Conservation (phyloP, 37 sponge, comb jelly and placozoan species). For the Agelas oroides region DNA sequence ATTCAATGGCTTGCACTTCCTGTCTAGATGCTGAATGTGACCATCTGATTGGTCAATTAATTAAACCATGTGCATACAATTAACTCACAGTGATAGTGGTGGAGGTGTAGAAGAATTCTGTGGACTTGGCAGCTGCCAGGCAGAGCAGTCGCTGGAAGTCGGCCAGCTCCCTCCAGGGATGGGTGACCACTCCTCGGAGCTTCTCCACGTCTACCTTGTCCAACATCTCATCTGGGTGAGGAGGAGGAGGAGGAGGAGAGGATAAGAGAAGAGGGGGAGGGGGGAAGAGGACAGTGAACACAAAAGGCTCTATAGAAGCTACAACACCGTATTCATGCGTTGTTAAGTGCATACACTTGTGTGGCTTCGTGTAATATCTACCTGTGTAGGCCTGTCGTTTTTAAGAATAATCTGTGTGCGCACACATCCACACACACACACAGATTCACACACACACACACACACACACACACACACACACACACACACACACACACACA, state of each 20-base stretch:
- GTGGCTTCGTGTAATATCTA: no score
- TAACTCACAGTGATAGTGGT: no score
- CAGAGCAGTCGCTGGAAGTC: constrained; percentile 59
- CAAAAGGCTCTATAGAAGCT: background rate
- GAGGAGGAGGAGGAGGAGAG: background rate
- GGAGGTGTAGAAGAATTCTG: constrained; percentile 1
- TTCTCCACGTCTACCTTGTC: background rate
- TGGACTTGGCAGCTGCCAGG: constrained; percentile 25
- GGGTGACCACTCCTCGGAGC: background rate
- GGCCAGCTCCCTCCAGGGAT: constrained; percentile 29
- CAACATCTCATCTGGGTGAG: background rate
- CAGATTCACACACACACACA: constrained; percentile 32
- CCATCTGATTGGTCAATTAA: no score
- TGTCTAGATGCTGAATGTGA: no score
- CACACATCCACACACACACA: constrained; percentile 34
- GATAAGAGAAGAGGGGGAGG: background rate
- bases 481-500: constrained; percentile 1
- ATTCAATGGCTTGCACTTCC: no score
- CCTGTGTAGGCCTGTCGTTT: no score
- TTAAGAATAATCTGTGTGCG: background rate
- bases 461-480: constrained; percentile 40
- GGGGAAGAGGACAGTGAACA: background rate
- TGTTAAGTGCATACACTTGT: no score
- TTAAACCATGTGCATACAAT: no score
- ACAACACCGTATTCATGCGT: no score